Percentiles rank a stretch among this genome's conserved stretches.
Conservation (phyloP, 2,888 invertebrate species). For the Phyllotreta cruciferae region DNA sequence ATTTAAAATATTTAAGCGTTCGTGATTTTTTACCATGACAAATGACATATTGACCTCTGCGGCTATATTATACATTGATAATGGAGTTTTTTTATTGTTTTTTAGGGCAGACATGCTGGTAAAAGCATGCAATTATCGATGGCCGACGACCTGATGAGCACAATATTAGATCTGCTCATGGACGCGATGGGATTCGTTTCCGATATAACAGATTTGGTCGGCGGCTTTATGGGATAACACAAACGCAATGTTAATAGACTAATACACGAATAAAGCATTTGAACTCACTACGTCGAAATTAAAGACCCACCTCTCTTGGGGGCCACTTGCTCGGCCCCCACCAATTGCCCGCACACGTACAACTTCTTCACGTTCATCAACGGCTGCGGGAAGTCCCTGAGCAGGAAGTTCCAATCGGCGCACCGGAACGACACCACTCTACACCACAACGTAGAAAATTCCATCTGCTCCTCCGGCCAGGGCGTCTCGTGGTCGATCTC, state of each 20-base stretch:
- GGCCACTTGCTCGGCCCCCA: constrained; percentile 88
- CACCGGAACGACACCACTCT: constrained; percentile 83
- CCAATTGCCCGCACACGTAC: constrained; percentile 87
- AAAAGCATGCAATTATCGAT: constrained; percentile 45
- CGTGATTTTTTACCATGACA: no score
- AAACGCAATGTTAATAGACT: not conserved
- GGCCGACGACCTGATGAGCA: constrained; percentile 47
- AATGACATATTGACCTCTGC: no score
- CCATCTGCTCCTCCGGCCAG: constrained; percentile 88
- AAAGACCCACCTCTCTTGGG: constrained; percentile 65
- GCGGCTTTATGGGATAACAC: constrained; percentile 8
- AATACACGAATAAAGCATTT: not conserved
- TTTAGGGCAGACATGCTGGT: constrained; percentile 18
- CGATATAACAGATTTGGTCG: constrained; percentile 42
- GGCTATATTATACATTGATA: no score
- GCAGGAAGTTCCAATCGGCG: constrained; percentile 84
- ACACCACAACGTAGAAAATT: constrained; percentile 93
- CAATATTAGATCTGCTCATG: constrained; percentile 48
- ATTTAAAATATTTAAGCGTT: no score
- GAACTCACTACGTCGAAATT: not conserved
- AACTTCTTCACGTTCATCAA: constrained; percentile 84
- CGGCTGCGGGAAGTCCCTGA: constrained; percentile 96
- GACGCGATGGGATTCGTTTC: constrained; percentile 48
- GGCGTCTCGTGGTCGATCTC: constrained; percentile 90
- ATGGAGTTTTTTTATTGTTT: constrained; percentile 4